Conservation (phyloP, 2,888 invertebrate species). For the Cynaeus angustus region DNA sequence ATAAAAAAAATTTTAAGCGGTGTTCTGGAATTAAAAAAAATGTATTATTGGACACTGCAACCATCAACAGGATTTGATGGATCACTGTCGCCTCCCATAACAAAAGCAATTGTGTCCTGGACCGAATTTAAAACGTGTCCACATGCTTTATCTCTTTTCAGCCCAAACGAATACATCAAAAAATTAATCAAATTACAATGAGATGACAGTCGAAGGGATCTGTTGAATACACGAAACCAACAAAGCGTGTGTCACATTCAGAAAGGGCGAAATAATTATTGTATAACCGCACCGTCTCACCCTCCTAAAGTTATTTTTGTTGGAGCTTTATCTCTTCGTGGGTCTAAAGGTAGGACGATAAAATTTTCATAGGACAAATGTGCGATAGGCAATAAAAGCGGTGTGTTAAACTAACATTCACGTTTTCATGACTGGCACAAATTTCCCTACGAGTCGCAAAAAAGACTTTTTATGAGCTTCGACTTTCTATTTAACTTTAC, state of each 20-base stretch:
- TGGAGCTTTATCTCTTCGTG: too few relatives aligned
- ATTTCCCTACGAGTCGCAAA: not conserved
- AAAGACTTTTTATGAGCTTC: not conserved
- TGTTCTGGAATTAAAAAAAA: too few relatives aligned
- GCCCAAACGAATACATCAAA: conserved; percentile 28
- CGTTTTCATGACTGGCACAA: conserved; percentile 8
- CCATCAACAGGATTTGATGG: conserved; percentile 1
- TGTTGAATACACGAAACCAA: conserved; percentile 30
- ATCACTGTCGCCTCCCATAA: not conserved
- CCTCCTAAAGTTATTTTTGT: too few relatives aligned
- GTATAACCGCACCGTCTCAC: not conserved
- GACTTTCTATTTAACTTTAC: not conserved
- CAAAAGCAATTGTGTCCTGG: conserved; percentile 19
- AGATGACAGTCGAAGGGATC: conserved; percentile 30
- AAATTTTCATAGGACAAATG: conserved; percentile 13
- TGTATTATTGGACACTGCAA: too few relatives aligned
- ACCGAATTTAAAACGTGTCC: conserved; percentile 17
- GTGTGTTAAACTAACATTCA: conserved; percentile 18
- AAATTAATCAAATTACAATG: conserved; percentile 39
- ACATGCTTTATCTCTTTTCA: conserved; percentile 14
- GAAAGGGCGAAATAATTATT: conserved; percentile 23
- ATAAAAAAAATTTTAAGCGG: too few relatives aligned
- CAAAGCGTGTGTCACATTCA: conserved; percentile 35
- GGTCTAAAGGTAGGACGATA: not conserved
- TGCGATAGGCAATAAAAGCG: conserved; percentile 4